Conservation (phyloP, 2,888 invertebrate species). For the Tyria jacobaeae region DNA sequence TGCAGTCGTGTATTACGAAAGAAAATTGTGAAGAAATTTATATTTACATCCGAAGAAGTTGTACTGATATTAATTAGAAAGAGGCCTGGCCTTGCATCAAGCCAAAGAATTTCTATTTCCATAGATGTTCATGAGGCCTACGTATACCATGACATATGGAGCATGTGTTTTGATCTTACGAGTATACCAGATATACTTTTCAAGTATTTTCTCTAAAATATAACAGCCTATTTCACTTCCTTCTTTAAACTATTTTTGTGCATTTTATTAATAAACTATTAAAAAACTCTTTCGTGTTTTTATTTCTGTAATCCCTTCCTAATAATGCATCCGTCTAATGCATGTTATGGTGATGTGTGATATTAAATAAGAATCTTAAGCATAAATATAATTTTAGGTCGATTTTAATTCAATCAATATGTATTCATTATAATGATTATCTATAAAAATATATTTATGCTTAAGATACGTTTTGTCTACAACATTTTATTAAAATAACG, state of each 20-base stretch:
- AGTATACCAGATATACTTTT: not conserved
- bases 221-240: not conserved
- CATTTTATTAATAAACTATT: constrained; percentile 10
- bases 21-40: too few species aligned
- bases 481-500: not conserved
- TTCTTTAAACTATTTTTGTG: not conserved
- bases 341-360: constrained; percentile 13
- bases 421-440: not conserved
- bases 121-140: too few species aligned
- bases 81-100: too few species aligned
- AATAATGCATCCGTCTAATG: not conserved
- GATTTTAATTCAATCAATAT: not conserved
- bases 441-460: not conserved
- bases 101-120: too few species aligned
- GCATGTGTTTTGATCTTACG: too few species aligned
- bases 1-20: too few species aligned
- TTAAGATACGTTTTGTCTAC: not conserved
- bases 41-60: too few species aligned
- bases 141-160: too few species aligned
- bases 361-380: not conserved
- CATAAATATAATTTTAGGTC: not conserved
- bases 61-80: too few species aligned
- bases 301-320: constrained; percentile 3
- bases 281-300: constrained; percentile 11
- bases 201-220: not conserved